Evolutionary conservation across 2,113 vertebrate species (phyloP), one percentile per base, ranked within the genome.

Genomic region (Urocynchramus pylzowi): DNA sequence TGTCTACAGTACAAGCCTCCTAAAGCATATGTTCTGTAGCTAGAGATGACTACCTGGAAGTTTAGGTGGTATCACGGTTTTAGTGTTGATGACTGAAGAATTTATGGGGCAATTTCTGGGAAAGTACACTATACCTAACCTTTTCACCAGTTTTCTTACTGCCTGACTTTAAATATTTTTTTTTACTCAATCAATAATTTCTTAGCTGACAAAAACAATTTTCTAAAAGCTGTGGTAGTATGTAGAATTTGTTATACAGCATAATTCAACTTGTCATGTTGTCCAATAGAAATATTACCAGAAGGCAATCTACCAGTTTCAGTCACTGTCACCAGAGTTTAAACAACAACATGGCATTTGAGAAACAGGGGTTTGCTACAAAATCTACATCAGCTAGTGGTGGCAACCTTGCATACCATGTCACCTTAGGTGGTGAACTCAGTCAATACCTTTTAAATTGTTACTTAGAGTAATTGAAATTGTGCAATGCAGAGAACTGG

Each of bases 171-270:
- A 95, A 97, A 94, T 96, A 94, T 39, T 96, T 85, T 96, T n/a
- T 96, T 96, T 97, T 95, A 90, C 47, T 95, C 53, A 95, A 93
- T 97, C 79, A 96, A 89, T 96, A 96, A 95, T 97, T 97, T 96
- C 92, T 93, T 84, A 96, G 87, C 87, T 97, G 91, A 96, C 88
- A 96, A 95, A 96, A 96, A 93, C 42, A 96, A 94, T 97, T 97
- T 68, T 95, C 91, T 93, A 93, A 97, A 94, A 92, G 83, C 87
- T 83, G 16, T 57, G 73, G 81, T 94, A 91, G 53, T 94, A 95
- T 76, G 69, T 94, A 91, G 94, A 96, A 96, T 95, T 96, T 97
- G 84, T 93, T 97, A 96, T 87, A 93, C 70, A 93, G 64, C 84
- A 44, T 97, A 97, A 97, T 96, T 97, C 91, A 97, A 76, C 61